Percentiles rank a stretch among this genome's conserved stretches.
Evolutionary conservation across 1,140 invertebrate species (phyloP).

Genomic region (Drosophila lowei): DNA sequence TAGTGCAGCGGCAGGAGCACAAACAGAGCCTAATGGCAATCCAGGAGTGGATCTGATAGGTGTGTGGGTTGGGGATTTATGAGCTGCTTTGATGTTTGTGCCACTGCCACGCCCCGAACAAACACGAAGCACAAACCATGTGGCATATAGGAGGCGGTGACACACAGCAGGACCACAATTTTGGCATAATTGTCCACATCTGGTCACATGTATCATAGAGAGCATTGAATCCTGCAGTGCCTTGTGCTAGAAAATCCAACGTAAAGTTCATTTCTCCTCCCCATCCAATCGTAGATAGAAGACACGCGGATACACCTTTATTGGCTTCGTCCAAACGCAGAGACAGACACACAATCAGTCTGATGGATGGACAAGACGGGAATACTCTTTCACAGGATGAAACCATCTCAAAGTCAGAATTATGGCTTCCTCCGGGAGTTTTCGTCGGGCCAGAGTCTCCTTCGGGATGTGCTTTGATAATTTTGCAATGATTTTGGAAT

Average conservation of each 20-base stretch:
- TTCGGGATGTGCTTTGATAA: background rate
- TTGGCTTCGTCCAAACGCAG: conserved; percentile 29
- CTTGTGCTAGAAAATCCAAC: too few species aligned
- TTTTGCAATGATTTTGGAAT: conserved; percentile 15
- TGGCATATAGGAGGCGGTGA: conserved; percentile 11
- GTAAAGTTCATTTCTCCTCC: conserved; percentile 46
- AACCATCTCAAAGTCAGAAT: conserved; percentile 32
- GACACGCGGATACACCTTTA: conserved; percentile 28
- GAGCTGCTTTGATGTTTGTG: conserved; percentile 54
- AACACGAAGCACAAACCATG: conserved; percentile 39
- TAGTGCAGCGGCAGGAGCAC: background rate
- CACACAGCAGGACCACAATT: conserved; percentile 33
- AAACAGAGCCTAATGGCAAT: conserved; percentile 39
- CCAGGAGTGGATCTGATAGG: too few species aligned
- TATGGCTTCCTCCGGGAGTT: conserved; percentile 9
- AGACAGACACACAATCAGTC: conserved; percentile 42
- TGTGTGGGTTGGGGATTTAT: conserved; percentile 35
- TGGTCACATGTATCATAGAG: conserved; percentile 17
- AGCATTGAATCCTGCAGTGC: background rate
- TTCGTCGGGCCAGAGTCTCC: background rate
- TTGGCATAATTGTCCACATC: conserved; percentile 49
- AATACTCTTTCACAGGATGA: too few species aligned
- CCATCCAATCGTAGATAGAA: conserved; percentile 3
- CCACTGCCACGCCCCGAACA: conserved; percentile 20
- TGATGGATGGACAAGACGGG: conserved; percentile 20